Percentiles rank a stretch among this genome's conserved stretches.
Evolutionary conservation across 2,113 vertebrate species (phyloP).

Genomic region (Oncorhynchus clarkii): DNA sequence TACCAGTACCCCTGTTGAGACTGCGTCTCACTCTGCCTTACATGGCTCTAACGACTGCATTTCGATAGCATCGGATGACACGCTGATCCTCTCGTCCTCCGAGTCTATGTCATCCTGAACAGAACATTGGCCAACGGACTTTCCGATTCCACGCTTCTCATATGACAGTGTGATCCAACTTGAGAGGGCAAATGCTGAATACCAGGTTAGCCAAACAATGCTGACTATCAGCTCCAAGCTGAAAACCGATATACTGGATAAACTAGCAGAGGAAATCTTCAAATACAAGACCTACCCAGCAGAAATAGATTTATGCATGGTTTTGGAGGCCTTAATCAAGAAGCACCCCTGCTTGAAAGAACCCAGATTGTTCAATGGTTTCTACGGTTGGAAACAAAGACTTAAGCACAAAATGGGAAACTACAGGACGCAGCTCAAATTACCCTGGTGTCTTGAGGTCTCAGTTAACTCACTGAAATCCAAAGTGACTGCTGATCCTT

Average conservation of each 20-base stretch:
- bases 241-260: conserved; percentile 21
- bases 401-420: conserved; percentile 34
- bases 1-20: neutral
- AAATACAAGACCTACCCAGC: conserved; percentile 23
- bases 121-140: too few relatives aligned
- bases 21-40: too few relatives aligned
- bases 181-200: too few relatives aligned
- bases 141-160: too few relatives aligned
- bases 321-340: conserved; percentile 20
- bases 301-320: conserved; percentile 14
- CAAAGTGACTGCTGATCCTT: conserved; percentile 22
- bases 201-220: too few relatives aligned
- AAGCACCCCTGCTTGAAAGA: too few relatives aligned
- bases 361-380: conserved; percentile 15
- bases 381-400: conserved; percentile 15
- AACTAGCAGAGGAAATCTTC: conserved; percentile 26
- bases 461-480: conserved; percentile 23
- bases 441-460: conserved; percentile 27
- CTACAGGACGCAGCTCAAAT: conserved; percentile 39
- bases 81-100: too few relatives aligned
- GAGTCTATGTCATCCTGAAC: too few relatives aligned
- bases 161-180: too few relatives aligned
- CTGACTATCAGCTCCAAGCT: conserved; percentile 13
- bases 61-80: too few relatives aligned
- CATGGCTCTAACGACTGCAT: too few relatives aligned